Evolutionary conservation across 2,888 invertebrate genomes (phyloP).

Genomic region (Eulithis testata): DNA sequence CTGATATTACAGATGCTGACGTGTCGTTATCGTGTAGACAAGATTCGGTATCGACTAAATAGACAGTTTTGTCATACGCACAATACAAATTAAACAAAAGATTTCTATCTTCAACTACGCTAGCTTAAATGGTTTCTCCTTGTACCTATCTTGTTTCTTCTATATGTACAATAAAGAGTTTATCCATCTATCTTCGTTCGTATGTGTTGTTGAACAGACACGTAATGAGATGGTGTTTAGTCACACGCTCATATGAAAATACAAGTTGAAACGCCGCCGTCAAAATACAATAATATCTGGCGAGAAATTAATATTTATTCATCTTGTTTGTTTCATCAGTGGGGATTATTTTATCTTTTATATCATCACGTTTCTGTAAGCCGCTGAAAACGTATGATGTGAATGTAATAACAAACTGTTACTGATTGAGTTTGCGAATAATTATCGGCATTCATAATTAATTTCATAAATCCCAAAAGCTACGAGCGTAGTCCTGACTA

Average conservation of each 20-base stretch:
- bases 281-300: background rate
- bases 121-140: too few species aligned
- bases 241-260: constrained; percentile 1
- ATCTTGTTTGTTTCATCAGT: constrained; percentile 13
- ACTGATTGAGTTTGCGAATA: background rate
- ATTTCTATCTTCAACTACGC: too few species aligned
- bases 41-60: too few species aligned
- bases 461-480: background rate
- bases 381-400: constrained; percentile 14
- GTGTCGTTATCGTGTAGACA: too few species aligned
- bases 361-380: constrained; percentile 10
- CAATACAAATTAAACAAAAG: too few species aligned
- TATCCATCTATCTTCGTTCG: too few species aligned
- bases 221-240: constrained; percentile 9
- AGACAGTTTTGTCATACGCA: too few species aligned
- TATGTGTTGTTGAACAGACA: background rate
- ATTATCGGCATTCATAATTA: background rate
- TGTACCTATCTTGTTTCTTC: too few species aligned
- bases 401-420: constrained; percentile 6
- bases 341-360: constrained; percentile 13
- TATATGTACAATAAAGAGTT: too few species aligned
- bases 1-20: too few species aligned
- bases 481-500: background rate
- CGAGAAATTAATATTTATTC: constrained; percentile 17
- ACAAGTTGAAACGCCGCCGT: constrained; percentile 3